A percentile compares a stretch with the other conserved stretches of the same genome.
Conservation (phyloP, 2,797 vertebrate species). For the Gymnothorax reevesii region DNA sequence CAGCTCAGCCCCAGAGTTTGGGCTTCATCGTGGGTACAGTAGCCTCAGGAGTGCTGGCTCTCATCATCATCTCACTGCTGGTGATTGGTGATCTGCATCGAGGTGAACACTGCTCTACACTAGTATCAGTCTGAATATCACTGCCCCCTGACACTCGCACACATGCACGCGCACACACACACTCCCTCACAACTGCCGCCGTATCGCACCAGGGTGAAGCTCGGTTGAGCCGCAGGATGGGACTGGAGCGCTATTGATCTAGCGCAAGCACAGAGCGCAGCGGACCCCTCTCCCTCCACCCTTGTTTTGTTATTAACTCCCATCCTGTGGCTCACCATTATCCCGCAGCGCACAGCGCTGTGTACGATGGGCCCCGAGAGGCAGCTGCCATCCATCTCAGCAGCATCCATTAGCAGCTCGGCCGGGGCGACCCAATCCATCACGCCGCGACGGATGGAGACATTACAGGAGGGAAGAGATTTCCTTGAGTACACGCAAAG, state of each 20-base stretch:
- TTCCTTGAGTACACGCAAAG: neutral
- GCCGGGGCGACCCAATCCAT: neutral
- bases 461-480: neutral
- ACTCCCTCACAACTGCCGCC: neutral
- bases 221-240: conserved; percentile 6
- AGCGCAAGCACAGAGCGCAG: neutral
- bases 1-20: conserved; percentile 89
- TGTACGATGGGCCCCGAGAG: neutral
- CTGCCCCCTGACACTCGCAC: neutral
- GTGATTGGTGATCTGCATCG: conserved; percentile 61
- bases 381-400: neutral
- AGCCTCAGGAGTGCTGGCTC: conserved; percentile 80
- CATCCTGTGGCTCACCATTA: neutral
- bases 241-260: conserved; percentile 9
- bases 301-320: conserved; percentile 9
- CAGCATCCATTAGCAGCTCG: neutral
- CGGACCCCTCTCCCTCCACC: neutral
- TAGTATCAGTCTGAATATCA: neutral
- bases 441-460: neutral
- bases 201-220: neutral
- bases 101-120: conserved; percentile 65
- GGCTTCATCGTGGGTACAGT: conserved; percentile 90
- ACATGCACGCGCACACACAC: neutral
- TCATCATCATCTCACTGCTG: conserved; percentile 84
- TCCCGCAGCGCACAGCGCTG: neutral